phyloP scores from a whole-genome alignment of 2,888 invertebrate species.

The Automeris io region DNA sequence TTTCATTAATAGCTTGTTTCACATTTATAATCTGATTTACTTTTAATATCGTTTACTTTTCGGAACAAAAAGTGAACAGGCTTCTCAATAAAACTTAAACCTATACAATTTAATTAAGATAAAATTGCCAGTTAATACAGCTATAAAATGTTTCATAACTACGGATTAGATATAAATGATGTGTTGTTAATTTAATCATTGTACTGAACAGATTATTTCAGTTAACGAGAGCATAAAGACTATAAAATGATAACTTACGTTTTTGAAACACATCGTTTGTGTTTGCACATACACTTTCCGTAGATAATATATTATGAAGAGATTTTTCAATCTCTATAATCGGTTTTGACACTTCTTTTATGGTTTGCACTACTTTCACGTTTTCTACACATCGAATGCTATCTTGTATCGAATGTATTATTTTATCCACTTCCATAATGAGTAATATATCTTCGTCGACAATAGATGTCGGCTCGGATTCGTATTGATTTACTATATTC shows the following conservation, averaged over 20 bases:
- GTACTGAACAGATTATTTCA: not conserved
- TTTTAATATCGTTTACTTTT: too few species aligned
- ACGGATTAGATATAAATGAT: too few species aligned
- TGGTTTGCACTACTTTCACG: slow-evolving; percentile 22
- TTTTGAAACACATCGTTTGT: slow-evolving; percentile 24
- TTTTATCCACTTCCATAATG: slow-evolving; percentile 47
- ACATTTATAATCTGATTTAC: too few species aligned
- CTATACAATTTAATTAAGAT: too few species aligned
- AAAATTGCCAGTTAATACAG: too few species aligned
- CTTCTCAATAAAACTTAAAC: too few species aligned
- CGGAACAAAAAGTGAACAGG: too few species aligned
- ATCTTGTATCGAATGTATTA: slow-evolving; percentile 49
- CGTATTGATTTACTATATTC: slow-evolving; percentile 44
- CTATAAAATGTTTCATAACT: too few species aligned
- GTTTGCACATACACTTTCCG: slow-evolving; percentile 22
- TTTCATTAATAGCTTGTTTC: too few species aligned
- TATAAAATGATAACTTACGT: slow-evolving; percentile 32
- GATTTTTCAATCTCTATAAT: slow-evolving; percentile 46
- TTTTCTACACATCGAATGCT: slow-evolving; percentile 47
- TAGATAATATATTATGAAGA: slow-evolving; percentile 31
- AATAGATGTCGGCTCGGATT: slow-evolving; percentile 27
- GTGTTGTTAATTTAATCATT: too few species aligned
- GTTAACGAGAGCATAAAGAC: not conserved
- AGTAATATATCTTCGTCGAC: slow-evolving; percentile 39
- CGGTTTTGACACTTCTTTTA: slow-evolving; percentile 38